Conservation (phyloP, 2,888 invertebrate genomes). For the Amblyteles armatorius region DNA sequence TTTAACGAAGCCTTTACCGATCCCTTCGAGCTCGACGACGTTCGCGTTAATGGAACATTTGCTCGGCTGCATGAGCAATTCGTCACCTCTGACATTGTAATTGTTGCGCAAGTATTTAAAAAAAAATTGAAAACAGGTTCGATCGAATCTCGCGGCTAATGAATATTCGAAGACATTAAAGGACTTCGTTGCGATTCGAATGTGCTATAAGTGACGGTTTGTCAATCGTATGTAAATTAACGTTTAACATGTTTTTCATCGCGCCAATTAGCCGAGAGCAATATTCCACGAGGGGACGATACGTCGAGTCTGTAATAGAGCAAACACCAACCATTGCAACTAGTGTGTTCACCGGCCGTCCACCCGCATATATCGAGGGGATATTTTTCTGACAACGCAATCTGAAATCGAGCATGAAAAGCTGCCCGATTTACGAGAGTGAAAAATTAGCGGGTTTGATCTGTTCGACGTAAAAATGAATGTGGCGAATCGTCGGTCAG, state of each 20-base stretch:
- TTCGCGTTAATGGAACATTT: background rate
- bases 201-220: background rate
- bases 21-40: conserved; percentile 4
- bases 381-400: conserved; percentile 39
- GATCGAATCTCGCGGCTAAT: background rate
- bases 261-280: conserved; percentile 9
- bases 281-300: conserved; percentile 9
- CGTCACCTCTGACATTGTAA: background rate
- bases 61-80: background rate
- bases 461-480: no score
- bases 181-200: background rate
- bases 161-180: background rate
- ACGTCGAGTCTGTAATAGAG: conserved; percentile 24
- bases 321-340: conserved; percentile 63
- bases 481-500: no score
- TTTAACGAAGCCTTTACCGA: conserved; percentile 34
- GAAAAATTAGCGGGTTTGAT: background rate
- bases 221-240: conserved; percentile 13
- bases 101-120: background rate
- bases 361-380: conserved; percentile 19
- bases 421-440: background rate
- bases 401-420: background rate
- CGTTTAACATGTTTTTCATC: background rate
- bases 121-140: background rate
- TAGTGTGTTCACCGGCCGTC: conserved; percentile 48